Percentiles rank a stretch among this genome's conserved stretches.
Conservation (phyloP, 1,140 invertebrate genomes). For the Chelonus insularis region DNA sequence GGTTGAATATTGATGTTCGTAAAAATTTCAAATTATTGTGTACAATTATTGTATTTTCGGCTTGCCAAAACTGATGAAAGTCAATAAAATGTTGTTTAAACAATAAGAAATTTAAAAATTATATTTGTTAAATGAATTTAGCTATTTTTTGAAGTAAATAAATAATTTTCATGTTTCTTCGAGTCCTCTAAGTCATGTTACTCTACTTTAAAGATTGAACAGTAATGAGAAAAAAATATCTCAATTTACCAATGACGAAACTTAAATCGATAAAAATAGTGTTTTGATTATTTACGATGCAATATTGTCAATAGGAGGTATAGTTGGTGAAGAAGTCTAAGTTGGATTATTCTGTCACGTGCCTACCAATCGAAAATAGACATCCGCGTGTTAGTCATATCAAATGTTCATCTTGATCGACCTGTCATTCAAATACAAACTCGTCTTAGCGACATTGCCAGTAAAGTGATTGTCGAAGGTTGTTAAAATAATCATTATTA, state of each 20-base stretch:
- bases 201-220: not conserved
- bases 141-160: constrained; percentile 4
- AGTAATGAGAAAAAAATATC: too few species aligned
- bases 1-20: not conserved
- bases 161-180: not conserved
- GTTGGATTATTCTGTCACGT: constrained; percentile 13
- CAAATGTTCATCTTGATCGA: not conserved
- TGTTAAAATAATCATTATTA: not conserved
- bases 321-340: constrained; percentile 1
- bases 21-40: constrained; percentile 18
- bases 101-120: not conserved
- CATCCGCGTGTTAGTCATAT: constrained; percentile 7
- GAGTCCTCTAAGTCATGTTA: not conserved
- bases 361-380: constrained; percentile 16
- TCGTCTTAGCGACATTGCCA: not conserved
- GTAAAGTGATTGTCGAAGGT: not conserved
- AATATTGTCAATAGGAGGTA: constrained; percentile 21
- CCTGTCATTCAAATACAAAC: constrained; percentile 13
- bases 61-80: constrained; percentile 21
- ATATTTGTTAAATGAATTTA: not conserved
- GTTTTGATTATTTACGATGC: constrained; percentile 28
- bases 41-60: constrained; percentile 29
- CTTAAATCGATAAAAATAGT: constrained; percentile 26
- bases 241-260: constrained; percentile 15
- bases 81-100: constrained; percentile 27